Base-by-base conservation (phyloP, 2,888 invertebrate genomes). In the Heliconius charithonia region DNA sequence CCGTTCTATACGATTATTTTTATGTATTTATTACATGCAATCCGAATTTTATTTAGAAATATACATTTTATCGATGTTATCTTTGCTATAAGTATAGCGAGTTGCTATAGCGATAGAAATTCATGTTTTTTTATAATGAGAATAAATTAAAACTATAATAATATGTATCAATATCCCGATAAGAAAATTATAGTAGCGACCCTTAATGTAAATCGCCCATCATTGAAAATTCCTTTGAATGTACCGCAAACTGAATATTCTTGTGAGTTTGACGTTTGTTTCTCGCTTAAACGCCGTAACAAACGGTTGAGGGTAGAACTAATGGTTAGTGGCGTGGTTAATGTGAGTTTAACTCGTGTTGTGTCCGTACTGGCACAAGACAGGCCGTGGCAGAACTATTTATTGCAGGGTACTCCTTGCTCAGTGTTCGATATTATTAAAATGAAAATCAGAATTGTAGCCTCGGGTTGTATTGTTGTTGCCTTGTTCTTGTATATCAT, bases 141-240 rank as follows among this genome's bases (percentile, higher is more conserved):
- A 51, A 13, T 19, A 41, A 25, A 41, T 1, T 9, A 13, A 10
- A 25, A 25, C 2, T 12, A 59, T 51, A 9, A 32, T 37, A 56
- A 51, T 67, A 22, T 29, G 19, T 56, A 32, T 67, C 29, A 65
- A 37, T 65, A 67, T 70, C 4, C 22, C 16, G 19, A 25, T 37
- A 56, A 59, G 63, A 41, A 19, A 56, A 41, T 37, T 12, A 62
- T 32, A n/a, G 65, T 67, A 67, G 41, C 70, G 75, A 13, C 79
- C 79, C 79, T 79, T 63, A 27, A 76, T 79, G 73, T 72, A 76
- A 79, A 79, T 29, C 76, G 79, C 80, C 75, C 78, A 81, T 80
- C 80, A 76, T 78, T 74, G 77, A 76, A 73, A 78, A 79, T 79
- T 79, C 84, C 86, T 88, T 88, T 88, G 86, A 88, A 77, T 80